A percentile compares a stretch with the other conserved stretches of the same genome.
These are phyloP conservation scores for Calameuta filiformis DNA, from an alignment of 2,888 invertebrate genomes.

Conservation along the genomic window DNA sequence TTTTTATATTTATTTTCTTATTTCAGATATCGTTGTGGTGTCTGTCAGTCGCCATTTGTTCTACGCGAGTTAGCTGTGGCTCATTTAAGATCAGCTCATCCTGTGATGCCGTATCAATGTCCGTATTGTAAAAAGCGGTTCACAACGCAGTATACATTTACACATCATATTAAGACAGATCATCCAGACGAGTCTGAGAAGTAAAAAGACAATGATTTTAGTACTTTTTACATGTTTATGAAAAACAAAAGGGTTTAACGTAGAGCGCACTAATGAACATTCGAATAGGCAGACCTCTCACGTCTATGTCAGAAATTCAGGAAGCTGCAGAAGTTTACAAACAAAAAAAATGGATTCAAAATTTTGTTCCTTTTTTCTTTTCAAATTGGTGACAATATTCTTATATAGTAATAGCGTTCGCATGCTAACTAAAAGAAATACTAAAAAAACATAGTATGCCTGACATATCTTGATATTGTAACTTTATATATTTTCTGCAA, in stretches of 20 bases:
- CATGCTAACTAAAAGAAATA: neutral
- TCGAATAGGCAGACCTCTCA: neutral
- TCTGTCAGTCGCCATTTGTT: constrained; percentile 57
- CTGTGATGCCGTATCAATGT: constrained; percentile 56
- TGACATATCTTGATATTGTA: neutral
- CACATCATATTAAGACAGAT: constrained; percentile 55
- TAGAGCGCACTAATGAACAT: neutral
- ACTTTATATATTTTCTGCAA: neutral
- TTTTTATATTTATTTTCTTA: constrained; percentile 5
- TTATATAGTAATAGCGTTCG: neutral
- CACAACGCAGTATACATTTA: constrained; percentile 53
- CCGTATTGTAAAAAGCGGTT: constrained; percentile 58
- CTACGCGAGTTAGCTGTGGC: constrained; percentile 55
- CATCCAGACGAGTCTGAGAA: constrained; percentile 56
- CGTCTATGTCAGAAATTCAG: neutral
- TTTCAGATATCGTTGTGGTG: constrained; percentile 55
- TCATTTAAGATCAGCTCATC: constrained; percentile 58
- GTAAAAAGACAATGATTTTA: constrained; percentile 27
- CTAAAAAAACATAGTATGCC: neutral
- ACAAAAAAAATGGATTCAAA: neutral
- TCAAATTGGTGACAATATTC: neutral
- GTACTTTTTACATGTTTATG: neutral
- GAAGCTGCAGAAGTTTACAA: neutral
- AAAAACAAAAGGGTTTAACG: neutral
- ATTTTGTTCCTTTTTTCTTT: neutral